Conservation (phyloP, 1,140 invertebrate species). For the Eubasilissa regina region DNA sequence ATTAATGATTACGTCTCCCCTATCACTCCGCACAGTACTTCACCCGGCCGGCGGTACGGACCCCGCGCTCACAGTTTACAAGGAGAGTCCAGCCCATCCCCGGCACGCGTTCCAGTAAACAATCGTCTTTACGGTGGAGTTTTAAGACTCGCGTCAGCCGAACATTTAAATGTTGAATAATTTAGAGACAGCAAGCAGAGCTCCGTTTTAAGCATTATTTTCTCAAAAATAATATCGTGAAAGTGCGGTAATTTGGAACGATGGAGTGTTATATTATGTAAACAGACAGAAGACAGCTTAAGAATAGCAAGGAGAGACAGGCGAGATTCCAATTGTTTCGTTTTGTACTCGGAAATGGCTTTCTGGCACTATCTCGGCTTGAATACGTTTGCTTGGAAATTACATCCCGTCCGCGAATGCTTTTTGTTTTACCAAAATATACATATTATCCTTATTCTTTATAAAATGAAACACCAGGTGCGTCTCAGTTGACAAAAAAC, state of each 20-base stretch:
- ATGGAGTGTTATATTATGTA: constrained; percentile 55
- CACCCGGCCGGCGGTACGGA: too few relatives aligned
- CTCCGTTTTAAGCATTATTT: constrained; percentile 43
- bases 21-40: too few relatives aligned
- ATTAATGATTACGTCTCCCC: too few relatives aligned
- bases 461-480: too few relatives aligned
- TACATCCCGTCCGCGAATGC: neutral
- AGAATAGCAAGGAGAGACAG: constrained; percentile 47
- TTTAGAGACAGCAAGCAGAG: neutral
- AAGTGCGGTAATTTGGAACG: constrained; percentile 50
- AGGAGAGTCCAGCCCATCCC: too few relatives aligned
- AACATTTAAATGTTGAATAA: constrained; percentile 29
- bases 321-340: constrained; percentile 41
- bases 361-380: constrained; percentile 25
- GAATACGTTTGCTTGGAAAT: constrained; percentile 14
- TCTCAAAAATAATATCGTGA: constrained; percentile 35
- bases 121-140: too few relatives aligned
- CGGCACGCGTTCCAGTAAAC: too few relatives aligned
- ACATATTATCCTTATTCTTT: too few relatives aligned
- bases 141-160: neutral
- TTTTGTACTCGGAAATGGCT: constrained; percentile 10
- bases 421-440: too few relatives aligned
- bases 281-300: constrained; percentile 52
- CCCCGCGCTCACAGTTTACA: too few relatives aligned
- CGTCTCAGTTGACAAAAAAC: too few relatives aligned